These are phyloP conservation scores for Lathronympha strigana DNA, from an alignment of 2,888 invertebrate species.

Conservation along the genomic window DNA sequence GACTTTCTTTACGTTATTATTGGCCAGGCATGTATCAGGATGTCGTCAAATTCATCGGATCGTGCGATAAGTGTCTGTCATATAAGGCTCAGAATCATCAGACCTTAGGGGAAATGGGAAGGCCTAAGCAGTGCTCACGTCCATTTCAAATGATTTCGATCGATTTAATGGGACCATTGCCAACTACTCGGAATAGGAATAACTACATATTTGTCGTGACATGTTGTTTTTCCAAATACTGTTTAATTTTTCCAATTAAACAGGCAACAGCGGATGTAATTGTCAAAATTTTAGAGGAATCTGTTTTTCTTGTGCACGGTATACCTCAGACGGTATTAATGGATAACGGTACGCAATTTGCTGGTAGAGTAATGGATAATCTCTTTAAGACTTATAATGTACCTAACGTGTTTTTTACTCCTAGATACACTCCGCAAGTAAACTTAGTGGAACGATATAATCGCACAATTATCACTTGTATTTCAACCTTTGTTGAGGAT, in stretches of 20 bases:
- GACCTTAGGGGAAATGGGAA: slow-evolving; percentile 46
- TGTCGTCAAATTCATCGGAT: background rate
- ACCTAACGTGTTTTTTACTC: slow-evolving; percentile 44
- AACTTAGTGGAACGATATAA: slow-evolving; percentile 47
- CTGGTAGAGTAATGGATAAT: slow-evolving; percentile 20
- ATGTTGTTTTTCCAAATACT: slow-evolving; percentile 48
- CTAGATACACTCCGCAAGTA: slow-evolving; percentile 40
- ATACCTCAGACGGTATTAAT: slow-evolving; percentile 47
- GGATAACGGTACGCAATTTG: slow-evolving; percentile 50
- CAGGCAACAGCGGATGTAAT: slow-evolving; percentile 43
- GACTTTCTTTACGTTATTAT: background rate
- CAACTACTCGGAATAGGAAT: slow-evolving; percentile 41
- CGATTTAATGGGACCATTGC: slow-evolving; percentile 48
- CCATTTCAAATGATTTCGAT: slow-evolving; percentile 48
- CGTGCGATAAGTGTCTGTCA: background rate
- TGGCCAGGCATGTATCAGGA: slow-evolving; percentile 1
- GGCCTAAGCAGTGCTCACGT: slow-evolving; percentile 44
- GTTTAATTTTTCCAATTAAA: slow-evolving; percentile 43
- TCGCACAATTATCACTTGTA: slow-evolving; percentile 44
- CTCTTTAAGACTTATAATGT: slow-evolving; percentile 47
- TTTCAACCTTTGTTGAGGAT: slow-evolving; percentile 43
- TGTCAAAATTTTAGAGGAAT: slow-evolving; percentile 43
- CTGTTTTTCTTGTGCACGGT: slow-evolving; percentile 50
- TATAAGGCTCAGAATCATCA: slow-evolving; percentile 18
- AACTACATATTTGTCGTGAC: slow-evolving; percentile 43